Evolutionary conservation across 1,140 invertebrate species (phyloP).

Genomic region (Mactra quadrangularis): DNA sequence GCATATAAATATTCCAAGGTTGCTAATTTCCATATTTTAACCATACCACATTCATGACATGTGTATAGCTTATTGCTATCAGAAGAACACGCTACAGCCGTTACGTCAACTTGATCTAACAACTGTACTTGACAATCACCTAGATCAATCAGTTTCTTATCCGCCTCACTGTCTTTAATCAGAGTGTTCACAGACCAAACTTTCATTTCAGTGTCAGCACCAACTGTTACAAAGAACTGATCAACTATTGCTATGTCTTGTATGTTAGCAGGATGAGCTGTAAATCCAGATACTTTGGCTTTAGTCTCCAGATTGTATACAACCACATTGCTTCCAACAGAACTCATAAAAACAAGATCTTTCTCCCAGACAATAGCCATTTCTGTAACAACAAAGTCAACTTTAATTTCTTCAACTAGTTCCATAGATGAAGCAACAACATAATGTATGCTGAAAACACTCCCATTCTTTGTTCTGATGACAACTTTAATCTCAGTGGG

Average conservation of each 20-base stretch:
- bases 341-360: constrained; percentile 63
- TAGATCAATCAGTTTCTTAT: background rate
- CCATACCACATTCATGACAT: constrained; percentile 45
- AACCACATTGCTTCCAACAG: constrained; percentile 61
- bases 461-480: background rate
- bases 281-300: constrained; percentile 49
- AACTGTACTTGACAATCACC: constrained; percentile 3
- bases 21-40: constrained; percentile 67
- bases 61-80: constrained; percentile 64
- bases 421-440: background rate
- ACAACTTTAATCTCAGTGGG: background rate
- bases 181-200: constrained; percentile 59
- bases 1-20: constrained; percentile 17
- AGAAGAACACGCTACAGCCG: constrained; percentile 47
- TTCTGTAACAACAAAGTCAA: constrained; percentile 19
- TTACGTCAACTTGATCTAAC: constrained; percentile 59
- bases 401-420: background rate
- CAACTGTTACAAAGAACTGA: constrained; percentile 53
- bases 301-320: constrained; percentile 62
- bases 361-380: constrained; percentile 66
- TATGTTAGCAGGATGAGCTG: constrained; percentile 53
- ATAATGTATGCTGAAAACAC: background rate
- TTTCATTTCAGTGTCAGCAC: constrained; percentile 53
- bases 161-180: constrained; percentile 1
- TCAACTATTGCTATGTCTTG: constrained; percentile 54